Base-by-base conservation (phyloP, 2,888 invertebrate genomes). In the Cephus rjabovi region DNA sequence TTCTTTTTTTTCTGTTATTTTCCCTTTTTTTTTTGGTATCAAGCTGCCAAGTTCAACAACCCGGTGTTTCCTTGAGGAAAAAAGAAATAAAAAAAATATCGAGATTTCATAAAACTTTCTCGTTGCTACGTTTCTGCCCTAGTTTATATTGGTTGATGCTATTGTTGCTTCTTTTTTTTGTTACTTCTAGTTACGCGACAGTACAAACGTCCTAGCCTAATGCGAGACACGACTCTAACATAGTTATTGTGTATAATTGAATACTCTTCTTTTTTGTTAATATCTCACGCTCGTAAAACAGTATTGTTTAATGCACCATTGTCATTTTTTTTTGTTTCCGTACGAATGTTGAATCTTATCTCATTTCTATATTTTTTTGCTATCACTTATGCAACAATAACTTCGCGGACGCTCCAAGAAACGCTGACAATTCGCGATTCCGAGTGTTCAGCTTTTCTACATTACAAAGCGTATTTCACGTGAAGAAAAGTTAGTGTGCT, bases 21-120 rank as follows among this genome's bases (percentile, higher is more conserved):
- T 81, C 56, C 23, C 56, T 76, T 83, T 81, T 87, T 81, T 87
- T 89, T 89, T 90, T 89, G 89, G 88, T 89, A 88, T 90, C 81
- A 84, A 89, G 90, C 89, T 90, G 87, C 89, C 87, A 86, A 88
- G 87, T 87, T 84, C 79, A 86, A 85, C 82, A 87, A 87, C 86
- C 85, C 86, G 84, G 82, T 82, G 82, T 84, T 80, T 81, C 79
- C 80, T 79, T 73, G 69, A 75, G 33, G 15, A 34, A 15, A 71
- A 33, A 34, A 71, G 30, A 30, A 70, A 71, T 31, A 23, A 71
- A 34, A 12, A 71, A 71, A 71, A 71, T 34, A 71, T 23, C 9
- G 56, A 56, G 23, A 56, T 56, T 3, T 23, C 23, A 56, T 15
- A 56, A 23, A 23, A 56, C 9, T 23, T 56, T 56, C 56, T 56